Conservation (phyloP, 2,888 invertebrate species). For the Dolichomitus sp. region DNA sequence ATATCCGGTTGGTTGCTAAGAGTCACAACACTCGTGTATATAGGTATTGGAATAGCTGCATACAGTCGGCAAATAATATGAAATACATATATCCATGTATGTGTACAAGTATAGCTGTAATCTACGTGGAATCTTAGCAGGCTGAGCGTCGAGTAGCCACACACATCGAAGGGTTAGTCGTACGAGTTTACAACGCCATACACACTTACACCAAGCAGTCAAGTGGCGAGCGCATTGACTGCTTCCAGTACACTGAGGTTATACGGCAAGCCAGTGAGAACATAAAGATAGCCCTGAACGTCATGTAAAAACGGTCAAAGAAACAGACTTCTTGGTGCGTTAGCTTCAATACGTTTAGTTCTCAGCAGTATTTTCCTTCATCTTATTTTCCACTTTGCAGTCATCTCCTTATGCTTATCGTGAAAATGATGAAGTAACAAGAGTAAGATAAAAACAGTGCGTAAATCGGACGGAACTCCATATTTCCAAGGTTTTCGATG, state of each 20-base stretch:
- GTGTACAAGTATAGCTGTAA: slow-evolving; percentile 2
- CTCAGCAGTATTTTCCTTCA: background rate
- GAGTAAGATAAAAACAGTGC: background rate
- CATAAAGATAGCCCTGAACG: slow-evolving; percentile 43
- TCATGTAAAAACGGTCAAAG: slow-evolving; percentile 36
- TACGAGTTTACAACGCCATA: background rate
- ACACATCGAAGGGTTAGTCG: background rate
- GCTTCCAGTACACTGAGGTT: slow-evolving; percentile 8
- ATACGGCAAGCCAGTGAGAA: slow-evolving; percentile 32
- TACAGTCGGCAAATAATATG: slow-evolving; percentile 12
- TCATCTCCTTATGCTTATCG: background rate
- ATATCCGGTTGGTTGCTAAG: slow-evolving; percentile 47
- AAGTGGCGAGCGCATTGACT: slow-evolving; percentile 40
- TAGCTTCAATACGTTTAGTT: slow-evolving; percentile 1
- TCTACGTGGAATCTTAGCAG: slow-evolving; percentile 7
- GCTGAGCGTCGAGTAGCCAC: slow-evolving; percentile 13
- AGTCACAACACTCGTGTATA: slow-evolving; percentile 42
- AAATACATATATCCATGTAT: background rate
- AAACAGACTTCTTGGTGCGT: slow-evolving; percentile 45
- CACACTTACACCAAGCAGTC: slow-evolving; percentile 15
- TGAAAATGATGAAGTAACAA: background rate
- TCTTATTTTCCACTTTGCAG: background rate
- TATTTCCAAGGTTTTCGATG: no score
- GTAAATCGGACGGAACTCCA: background rate
- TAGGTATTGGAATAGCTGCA: slow-evolving; percentile 2